Base-by-base conservation (phyloP, 1,140 invertebrate genomes). In the Battus philenor region DNA sequence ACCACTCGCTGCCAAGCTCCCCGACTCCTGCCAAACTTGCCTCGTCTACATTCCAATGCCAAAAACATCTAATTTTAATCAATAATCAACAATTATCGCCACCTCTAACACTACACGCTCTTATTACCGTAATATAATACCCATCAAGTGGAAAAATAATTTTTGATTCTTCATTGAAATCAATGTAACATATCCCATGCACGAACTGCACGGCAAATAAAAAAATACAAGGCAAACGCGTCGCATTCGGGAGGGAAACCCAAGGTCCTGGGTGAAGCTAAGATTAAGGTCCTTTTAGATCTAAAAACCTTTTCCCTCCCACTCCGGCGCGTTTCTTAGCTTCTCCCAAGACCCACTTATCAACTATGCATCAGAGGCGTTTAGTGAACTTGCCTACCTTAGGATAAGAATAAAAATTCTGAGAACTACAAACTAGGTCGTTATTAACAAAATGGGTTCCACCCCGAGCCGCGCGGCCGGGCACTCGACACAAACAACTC, bases 81-180 rank as follows among this genome's bases (percentile, higher is more conserved):
- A 84, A 84, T 84, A 84, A 82, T 82, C 78, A 84, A 84, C 80
- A 82, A 84, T 79, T 78, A 73, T 74, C 74, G 72, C 70, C 77
- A 67, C 67, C 69, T 70, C 76, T 84, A 84, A 78, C 66, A 74
- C 74, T 82, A 82, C 74, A 76, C 76, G 72, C 80, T 73, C 70
- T 71, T 66, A 61, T 72, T 59, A 76, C 57, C 34, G n/a, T n/a
- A n/a, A 64, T 52, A 52, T 56, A 55, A 56, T 81, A 77, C 73
- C 38, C 67, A 76, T 80, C 74, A 67, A 84, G 78, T 84, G 80
- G 78, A 84, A 84, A 84, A 84, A 84, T 84, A 82, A 62, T 78
- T 80, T 81, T 80, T 74, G 64, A 74, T 79, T 67, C 53, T 71
- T 68, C 74, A 68, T 72, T 59, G 64, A 77, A 78, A 81, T 72